Percentiles rank a stretch among this genome's conserved stretches.
Conservation (phyloP, 37 sponge, comb jelly and placozoan genomes). For the Lycopodina hypogea region DNA sequence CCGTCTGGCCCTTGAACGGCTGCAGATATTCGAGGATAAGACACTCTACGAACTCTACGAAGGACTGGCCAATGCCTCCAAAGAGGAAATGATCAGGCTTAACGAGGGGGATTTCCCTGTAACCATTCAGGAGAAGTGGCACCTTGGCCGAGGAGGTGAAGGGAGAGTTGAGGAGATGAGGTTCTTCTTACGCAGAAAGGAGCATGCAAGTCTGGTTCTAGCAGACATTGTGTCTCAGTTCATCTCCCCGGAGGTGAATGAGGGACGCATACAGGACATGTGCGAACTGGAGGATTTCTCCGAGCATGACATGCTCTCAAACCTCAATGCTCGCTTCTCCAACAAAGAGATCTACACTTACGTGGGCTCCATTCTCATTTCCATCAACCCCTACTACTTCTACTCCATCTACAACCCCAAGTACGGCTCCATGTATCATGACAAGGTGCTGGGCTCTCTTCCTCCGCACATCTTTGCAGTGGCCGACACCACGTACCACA, state of each 20-base stretch:
- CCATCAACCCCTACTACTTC: conserved; percentile 89
- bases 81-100: conserved; percentile 17
- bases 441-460: conserved; percentile 50
- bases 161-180: conserved; percentile 29
- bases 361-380: conserved; percentile 89
- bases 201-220: conserved; percentile 32
- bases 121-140: conserved; percentile 38
- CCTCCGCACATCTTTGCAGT: conserved; percentile 94
- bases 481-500: conserved; percentile 79
- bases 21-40: conserved; percentile 68
- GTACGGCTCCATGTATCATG: conserved; percentile 72
- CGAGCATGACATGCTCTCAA: conserved; percentile 80
- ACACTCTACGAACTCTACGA: conserved; percentile 57
- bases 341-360: conserved; percentile 91
- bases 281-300: conserved; percentile 80
- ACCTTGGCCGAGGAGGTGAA: not conserved
- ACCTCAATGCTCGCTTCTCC: conserved; percentile 72
- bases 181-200: conserved; percentile 18
- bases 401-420: conserved; percentile 89
- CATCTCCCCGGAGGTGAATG: conserved; percentile 21
- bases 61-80: conserved; percentile 12
- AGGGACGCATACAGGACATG: conserved; percentile 67
- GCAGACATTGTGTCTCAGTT: conserved; percentile 40
- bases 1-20: conserved; percentile 46
- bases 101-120: conserved; percentile 41